Percentiles rank a stretch among this genome's conserved stretches.
These are phyloP conservation scores for Enteromius treurensis DNA, from an alignment of 2,797 vertebrate genomes.

Conservation along the genomic window DNA sequence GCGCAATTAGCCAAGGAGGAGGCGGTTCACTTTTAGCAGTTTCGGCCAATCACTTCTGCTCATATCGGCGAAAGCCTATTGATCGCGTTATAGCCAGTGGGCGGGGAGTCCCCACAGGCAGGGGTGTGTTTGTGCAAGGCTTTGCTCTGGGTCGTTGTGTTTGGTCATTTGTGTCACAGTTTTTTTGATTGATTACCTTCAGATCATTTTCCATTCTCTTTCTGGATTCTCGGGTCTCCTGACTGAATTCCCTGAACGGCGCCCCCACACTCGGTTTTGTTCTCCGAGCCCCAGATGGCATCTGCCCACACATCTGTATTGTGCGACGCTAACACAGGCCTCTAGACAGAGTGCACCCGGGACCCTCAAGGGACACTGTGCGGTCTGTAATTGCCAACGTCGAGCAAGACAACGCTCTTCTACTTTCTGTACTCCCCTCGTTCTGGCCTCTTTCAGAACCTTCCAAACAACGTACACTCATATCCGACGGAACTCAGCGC, in stretches of 20 bases:
- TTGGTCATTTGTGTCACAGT: constrained; percentile 90
- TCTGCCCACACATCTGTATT: constrained; percentile 95
- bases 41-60: constrained; percentile 70
- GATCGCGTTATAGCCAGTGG: constrained; percentile 80
- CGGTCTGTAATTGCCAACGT: constrained; percentile 71
- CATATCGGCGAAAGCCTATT: constrained; percentile 75
- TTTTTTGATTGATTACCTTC: constrained; percentile 95
- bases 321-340: constrained; percentile 76
- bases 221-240: constrained; percentile 84
- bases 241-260: constrained; percentile 81
- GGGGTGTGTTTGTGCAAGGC: constrained; percentile 63
- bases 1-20: constrained; percentile 71
- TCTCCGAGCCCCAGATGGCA: constrained; percentile 85
- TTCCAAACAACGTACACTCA: constrained; percentile 1
- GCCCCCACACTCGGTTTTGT: constrained; percentile 73
- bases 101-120: constrained; percentile 77
- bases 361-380: constrained; percentile 62
- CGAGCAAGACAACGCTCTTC: constrained; percentile 48
- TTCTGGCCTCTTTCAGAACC: neutral
- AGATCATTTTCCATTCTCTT: constrained; percentile 89
- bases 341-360: constrained; percentile 64
- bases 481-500: neutral
- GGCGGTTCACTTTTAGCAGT: constrained; percentile 65
- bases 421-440: neutral
- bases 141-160: constrained; percentile 83